Evolutionary conservation across 2,888 invertebrate genomes (phyloP).

Genomic region (Nemurella pictetii): DNA sequence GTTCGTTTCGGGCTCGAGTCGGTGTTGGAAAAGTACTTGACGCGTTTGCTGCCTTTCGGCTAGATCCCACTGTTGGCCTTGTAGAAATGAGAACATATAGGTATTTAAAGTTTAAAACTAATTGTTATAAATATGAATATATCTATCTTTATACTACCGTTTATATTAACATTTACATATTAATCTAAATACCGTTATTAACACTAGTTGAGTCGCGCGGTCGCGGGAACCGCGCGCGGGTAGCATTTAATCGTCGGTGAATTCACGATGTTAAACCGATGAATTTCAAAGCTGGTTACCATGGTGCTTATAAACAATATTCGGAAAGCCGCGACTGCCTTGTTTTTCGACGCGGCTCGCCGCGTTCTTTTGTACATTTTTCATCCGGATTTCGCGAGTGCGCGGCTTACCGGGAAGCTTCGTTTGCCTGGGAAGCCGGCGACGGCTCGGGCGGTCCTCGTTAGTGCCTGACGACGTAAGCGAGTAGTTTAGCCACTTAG

Average conservation of each 20-base stretch:
- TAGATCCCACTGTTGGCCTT: background rate
- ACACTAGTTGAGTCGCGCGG: background rate
- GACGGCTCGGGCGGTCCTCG: no score
- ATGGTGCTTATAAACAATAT: slow-evolving; percentile 16
- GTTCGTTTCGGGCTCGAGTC: background rate
- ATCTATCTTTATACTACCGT: slow-evolving; percentile 1
- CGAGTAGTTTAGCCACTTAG: background rate
- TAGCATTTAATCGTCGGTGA: background rate
- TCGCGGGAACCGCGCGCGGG: background rate
- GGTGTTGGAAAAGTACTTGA: background rate
- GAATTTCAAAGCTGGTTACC: background rate
- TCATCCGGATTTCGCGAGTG: background rate
- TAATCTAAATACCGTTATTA: slow-evolving; percentile 10
- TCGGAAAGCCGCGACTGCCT: background rate
- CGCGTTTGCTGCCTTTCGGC: background rate
- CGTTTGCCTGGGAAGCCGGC: no score
- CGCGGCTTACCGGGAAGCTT: background rate
- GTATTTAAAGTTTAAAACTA: background rate
- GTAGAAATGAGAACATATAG: background rate
- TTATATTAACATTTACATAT: slow-evolving; percentile 16
- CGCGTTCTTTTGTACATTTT: background rate
- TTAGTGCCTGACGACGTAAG: background rate
- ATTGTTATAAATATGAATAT: slow-evolving; percentile 14
- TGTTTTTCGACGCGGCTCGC: background rate
- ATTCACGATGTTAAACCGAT: background rate